Evolutionary conservation across 2,113 vertebrate species (phyloP), one percentile per base, ranked within the genome.

Genomic region (Oryzias curvinotus): DNA sequence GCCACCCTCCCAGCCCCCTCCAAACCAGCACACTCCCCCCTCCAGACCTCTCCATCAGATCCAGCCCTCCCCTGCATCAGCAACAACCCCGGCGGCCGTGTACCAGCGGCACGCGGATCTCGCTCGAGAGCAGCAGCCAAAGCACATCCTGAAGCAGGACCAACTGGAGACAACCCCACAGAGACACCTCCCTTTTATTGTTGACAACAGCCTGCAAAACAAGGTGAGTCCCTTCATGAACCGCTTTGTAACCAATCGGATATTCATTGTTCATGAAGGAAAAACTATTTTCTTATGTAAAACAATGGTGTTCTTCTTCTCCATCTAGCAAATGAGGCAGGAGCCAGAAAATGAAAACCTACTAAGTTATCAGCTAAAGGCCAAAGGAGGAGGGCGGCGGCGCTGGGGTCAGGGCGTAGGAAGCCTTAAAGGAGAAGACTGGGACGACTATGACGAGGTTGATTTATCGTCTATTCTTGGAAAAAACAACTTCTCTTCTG

Each of bases 381-480:
- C 92, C 54, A 95, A 95, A 85, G 89, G 82, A 53, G 90, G 94
- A 51, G 90, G 94, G 30, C 91, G 92, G 56, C 84, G 88, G 55
- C 91, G 94, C 26, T 98, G 96, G 96, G 95, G 93, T 13, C 92
- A 93, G 5, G 76, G 91, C 52, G 84, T 91, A 6, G 91, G 91
- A 73, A 86, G 90, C 5, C 65, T 90, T 0, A 97, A 94, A 78
- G 88, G 78, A 57, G 93, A 95, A 14, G 93, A 95, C 21, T 96
- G 94, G 96, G 93, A 94, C n/a, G 93, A 96, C 41, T 75, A 90
- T 23, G 94, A 96, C 72, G 93, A 94, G 53, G 66, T 89, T 0
- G 92, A 93, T 53, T 88, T 91, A 55, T 82, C 77, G 4, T 86
- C 92, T 52, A 58, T 87, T 67, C 78, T 81, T 1, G 78, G 74